phyloP scores from a whole-genome alignment of 2,113 vertebrate genomes.

The Lichenostomus cassidix region DNA sequence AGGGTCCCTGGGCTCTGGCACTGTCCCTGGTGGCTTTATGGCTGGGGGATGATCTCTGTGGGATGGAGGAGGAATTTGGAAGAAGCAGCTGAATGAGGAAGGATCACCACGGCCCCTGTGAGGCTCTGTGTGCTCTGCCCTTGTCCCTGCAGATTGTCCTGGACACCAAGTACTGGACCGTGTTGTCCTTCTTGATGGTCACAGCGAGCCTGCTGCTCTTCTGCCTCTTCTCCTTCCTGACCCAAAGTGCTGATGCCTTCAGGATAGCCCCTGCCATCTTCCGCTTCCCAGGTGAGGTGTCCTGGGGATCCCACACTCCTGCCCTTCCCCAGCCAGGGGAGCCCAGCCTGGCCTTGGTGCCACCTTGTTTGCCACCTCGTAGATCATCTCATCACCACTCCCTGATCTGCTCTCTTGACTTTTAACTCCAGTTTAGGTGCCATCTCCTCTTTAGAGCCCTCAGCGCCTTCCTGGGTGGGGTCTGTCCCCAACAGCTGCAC shows the following conservation, averaged over 20 bases:
- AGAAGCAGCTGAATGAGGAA: neutral
- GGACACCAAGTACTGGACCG: slow-evolving; percentile 83
- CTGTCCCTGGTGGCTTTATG: neutral
- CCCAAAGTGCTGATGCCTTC: slow-evolving; percentile 76
- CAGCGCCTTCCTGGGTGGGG: no score
- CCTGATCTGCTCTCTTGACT: neutral
- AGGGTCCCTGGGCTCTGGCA: neutral
- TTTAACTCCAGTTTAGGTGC: neutral
- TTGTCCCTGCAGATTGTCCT: slow-evolving; percentile 73
- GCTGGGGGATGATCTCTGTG: neutral
- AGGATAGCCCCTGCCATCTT: slow-evolving; percentile 73
- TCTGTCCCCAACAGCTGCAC: neutral
- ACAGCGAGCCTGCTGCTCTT: slow-evolving; percentile 75
- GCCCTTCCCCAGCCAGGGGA: neutral
- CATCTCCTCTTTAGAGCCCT: neutral
- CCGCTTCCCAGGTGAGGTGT: slow-evolving; percentile 80
- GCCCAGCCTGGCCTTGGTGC: neutral
- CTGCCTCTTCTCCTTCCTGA: slow-evolving; percentile 71
- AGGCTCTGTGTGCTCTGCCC: neutral
- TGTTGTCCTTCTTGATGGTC: slow-evolving; percentile 67
- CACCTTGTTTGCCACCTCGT: neutral
- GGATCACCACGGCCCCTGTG: fast-evolving
- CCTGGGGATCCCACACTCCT: neutral
- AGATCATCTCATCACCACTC: neutral
- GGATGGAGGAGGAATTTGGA: neutral